A percentile compares a stretch with the other conserved stretches of the same genome.
Evolutionary conservation across 2,888 invertebrate species (phyloP).

Genomic region (Dicyrtomina minuta): DNA sequence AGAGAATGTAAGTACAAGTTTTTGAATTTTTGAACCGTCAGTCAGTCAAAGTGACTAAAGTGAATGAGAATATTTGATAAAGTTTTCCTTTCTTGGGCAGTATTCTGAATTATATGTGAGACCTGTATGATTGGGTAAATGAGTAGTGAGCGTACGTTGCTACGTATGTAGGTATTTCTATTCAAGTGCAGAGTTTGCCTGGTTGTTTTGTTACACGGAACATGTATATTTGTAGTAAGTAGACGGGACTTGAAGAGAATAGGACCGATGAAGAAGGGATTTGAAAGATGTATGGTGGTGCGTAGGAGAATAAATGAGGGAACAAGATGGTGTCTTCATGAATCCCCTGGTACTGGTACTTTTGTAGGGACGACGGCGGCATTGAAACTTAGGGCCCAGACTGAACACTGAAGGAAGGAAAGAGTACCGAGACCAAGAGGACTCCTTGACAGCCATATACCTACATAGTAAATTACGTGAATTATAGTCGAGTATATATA

Average conservation of each 20-base stretch:
- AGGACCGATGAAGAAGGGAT: slow-evolving; percentile 33
- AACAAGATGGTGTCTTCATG: slow-evolving; percentile 33
- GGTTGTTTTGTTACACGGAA: slow-evolving; percentile 19
- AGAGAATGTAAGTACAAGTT: neutral
- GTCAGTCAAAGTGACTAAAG: no score
- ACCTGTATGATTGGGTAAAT: slow-evolving; percentile 13
- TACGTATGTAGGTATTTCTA: no score
- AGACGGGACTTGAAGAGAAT: slow-evolving; percentile 22
- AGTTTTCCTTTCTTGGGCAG: slow-evolving; percentile 11
- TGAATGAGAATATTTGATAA: slow-evolving; percentile 29
- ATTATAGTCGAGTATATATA: slow-evolving; percentile 26
- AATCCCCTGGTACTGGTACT: slow-evolving; percentile 21
- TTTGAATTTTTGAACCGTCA: slow-evolving; percentile 20
- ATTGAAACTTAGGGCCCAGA: slow-evolving; percentile 28
- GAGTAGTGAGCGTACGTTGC: slow-evolving; percentile 1
- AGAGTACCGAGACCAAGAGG: slow-evolving; percentile 16
- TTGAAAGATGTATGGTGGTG: slow-evolving; percentile 28
- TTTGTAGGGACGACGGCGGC: slow-evolving; percentile 29
- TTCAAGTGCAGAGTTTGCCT: slow-evolving; percentile 10
- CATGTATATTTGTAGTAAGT: slow-evolving; percentile 6
- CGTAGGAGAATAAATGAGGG: slow-evolving; percentile 30
- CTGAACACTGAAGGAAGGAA: slow-evolving; percentile 14
- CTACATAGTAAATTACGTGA: no score
- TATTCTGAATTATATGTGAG: neutral
- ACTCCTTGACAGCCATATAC: slow-evolving; percentile 27